phyloP scores from a whole-genome alignment of 2,797 vertebrate species.

The Psittacula derbiana region DNA sequence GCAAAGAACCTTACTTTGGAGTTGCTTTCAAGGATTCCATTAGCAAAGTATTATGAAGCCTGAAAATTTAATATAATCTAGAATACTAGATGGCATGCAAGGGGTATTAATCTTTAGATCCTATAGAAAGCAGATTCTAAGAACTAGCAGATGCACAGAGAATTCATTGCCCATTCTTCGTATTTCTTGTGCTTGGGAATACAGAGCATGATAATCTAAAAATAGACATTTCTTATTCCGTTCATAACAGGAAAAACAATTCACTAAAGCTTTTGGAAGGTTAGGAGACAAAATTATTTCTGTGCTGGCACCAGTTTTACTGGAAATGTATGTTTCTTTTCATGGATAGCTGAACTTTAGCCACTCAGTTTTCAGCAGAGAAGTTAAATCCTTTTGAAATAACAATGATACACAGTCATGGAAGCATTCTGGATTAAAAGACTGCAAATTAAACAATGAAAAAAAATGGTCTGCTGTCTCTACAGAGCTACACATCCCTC shows the following conservation, averaged over 20 bases:
- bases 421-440: slow-evolving; percentile 2
- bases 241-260: background rate
- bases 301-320: background rate
- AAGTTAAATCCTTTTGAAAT: background rate
- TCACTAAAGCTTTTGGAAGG: background rate
- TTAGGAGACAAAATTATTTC: background rate
- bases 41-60: background rate
- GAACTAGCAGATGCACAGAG: background rate
- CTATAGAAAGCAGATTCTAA: background rate
- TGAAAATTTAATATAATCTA: background rate
- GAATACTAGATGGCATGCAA: background rate
- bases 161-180: background rate
- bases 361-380: background rate
- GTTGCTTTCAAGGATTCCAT: background rate
- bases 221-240: background rate
- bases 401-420: background rate
- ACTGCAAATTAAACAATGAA: background rate
- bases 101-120: background rate
- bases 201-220: background rate
- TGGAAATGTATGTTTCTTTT: background rate
- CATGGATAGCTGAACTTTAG: background rate
- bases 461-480: background rate
- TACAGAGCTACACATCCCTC: background rate
- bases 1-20: background rate
- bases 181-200: background rate